Evolutionary conservation across 2,113 vertebrate species (phyloP), one percentile per base, ranked within the genome.

Genomic region (Deroptyus accipitrinus): DNA sequence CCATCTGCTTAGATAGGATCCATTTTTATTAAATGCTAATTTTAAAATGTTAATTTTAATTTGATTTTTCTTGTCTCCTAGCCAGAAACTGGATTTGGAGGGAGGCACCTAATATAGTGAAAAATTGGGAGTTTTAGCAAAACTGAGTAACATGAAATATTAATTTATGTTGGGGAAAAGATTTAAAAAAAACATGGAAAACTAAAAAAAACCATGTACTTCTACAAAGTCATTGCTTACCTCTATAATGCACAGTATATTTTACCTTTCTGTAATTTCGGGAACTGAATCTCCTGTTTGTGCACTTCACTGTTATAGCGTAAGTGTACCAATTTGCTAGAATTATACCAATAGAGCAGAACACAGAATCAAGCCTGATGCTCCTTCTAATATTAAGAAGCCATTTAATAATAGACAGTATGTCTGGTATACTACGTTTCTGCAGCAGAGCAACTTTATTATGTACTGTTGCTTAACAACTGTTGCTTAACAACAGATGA

Each of bases 401-500:
- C 54, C 68, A 77, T 96, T 96, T 96, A 92, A 81, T 93, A 96
- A 25, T 61, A 96, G 79, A 80, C 88, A 92, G 75, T 81, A 68
- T 83, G 88, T 42, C 93, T 97, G 73, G 61, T 48, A 35, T 48
- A 66, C 67, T 39, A 74, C 4, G 1, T 35, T 93, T 75, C 90
- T 94, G 85, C 85, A 88, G 90, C 35, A 75, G 83, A 94, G 95
- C 73, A 85, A 89, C 69, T 89, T 92, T 91, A 92, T 96, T 97
- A 90, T 86, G 83, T 86, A 92, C 79, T 88, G 96, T 96, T 96
- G 94, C 96, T 95, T 97, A 95, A 97, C 96, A 96, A 97, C 96
- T 97, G 96, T 97, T 97, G 96, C 96, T 97, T 97, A 94, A 97
- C 96, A 97, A 97, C 95, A 24, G 76, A 87, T 79, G 89, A 95